Conservation (phyloP, 2,888 invertebrate genomes). For the Schizaphis graminum region DNA sequence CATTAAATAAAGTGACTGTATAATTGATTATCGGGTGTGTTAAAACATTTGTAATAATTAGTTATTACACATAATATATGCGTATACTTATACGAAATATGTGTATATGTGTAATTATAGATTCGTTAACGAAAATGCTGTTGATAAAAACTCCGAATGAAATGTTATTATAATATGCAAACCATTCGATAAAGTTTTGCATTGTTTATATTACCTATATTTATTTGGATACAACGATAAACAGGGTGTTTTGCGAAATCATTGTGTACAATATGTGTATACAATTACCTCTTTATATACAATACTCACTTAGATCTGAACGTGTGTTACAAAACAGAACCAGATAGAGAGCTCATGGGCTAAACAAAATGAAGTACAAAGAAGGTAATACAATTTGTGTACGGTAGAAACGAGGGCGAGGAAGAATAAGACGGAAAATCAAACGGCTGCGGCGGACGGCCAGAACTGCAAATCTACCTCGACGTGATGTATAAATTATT, state of each 20-base stretch:
- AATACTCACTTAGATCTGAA: background rate
- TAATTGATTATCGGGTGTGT: background rate
- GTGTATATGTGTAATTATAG: too few species aligned
- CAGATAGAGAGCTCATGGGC: background rate
- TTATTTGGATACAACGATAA: background rate
- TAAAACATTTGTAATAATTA: too few species aligned
- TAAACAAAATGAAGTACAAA: constrained; percentile 27
- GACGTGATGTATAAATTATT: background rate
- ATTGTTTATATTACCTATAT: background rate
- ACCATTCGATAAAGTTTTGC: background rate
- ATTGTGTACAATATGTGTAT: background rate
- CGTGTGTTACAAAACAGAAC: background rate
- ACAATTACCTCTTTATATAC: background rate
- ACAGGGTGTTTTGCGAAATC: background rate
- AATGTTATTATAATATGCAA: too few species aligned
- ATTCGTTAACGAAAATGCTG: too few species aligned
- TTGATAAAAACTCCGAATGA: too few species aligned
- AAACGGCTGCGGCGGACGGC: constrained; percentile 17
- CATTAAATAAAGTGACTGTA: background rate
- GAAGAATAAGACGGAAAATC: background rate
- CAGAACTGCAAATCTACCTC: background rate
- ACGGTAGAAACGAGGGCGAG: background rate
- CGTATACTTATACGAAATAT: too few species aligned
- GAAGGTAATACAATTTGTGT: constrained; percentile 12
- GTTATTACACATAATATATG: too few species aligned